phyloP scores from a whole-genome alignment of 2,888 invertebrate species.

The Orchesella flavescens region DNA sequence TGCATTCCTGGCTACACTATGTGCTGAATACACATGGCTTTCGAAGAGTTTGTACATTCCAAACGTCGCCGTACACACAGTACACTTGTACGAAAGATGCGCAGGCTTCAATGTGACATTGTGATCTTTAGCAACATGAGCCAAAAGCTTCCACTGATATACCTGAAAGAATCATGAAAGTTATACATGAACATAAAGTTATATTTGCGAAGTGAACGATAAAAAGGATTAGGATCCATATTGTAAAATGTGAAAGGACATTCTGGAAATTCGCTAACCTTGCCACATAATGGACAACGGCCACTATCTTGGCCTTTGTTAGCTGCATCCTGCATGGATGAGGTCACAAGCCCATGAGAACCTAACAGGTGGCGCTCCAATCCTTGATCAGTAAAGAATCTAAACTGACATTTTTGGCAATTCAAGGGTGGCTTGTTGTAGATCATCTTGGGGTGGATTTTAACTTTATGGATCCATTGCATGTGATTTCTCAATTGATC shows the following conservation, averaged over 20 bases:
- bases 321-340: constrained; percentile 90
- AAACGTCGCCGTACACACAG: constrained; percentile 94
- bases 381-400: constrained; percentile 98
- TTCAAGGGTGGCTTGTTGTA: constrained; percentile 94
- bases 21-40: constrained; percentile 93
- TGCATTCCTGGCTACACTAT: constrained; percentile 82
- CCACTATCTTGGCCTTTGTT: constrained; percentile 96
- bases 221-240: not conserved
- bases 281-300: constrained; percentile 94
- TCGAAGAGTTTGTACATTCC: constrained; percentile 97
- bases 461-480: constrained; percentile 98
- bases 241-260: not conserved
- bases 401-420: constrained; percentile 96
- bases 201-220: not conserved
- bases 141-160: constrained; percentile 93
- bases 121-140: constrained; percentile 93
- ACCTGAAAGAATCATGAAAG: constrained; percentile 78
- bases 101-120: constrained; percentile 93
- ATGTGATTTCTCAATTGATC: constrained; percentile 95
- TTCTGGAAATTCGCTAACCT: constrained; percentile 79
- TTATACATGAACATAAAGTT: not conserved
- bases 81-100: constrained; percentile 94
- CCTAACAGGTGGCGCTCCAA: constrained; percentile 94
- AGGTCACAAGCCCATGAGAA: constrained; percentile 94
- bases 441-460: constrained; percentile 96